These are phyloP conservation scores for Cryptus viduatorius DNA, from an alignment of 2,888 invertebrate species.

Conservation along the genomic window DNA sequence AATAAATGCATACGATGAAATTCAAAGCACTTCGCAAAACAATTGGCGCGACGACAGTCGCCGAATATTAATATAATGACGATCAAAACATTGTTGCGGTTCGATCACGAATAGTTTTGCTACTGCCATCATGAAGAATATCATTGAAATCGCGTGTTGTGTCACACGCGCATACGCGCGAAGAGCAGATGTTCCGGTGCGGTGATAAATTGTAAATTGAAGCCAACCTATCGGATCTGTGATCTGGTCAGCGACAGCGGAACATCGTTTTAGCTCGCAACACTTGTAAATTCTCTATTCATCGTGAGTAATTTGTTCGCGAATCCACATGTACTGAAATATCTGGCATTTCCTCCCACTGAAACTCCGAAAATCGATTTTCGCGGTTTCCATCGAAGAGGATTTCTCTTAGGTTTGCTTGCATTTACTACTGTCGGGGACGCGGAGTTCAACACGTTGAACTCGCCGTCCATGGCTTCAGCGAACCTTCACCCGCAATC, in stretches of 20 bases:
- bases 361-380: background rate
- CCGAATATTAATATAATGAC: no score
- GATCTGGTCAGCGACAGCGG: background rate
- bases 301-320: background rate
- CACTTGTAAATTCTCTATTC: background rate
- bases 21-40: no score
- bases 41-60: no score
- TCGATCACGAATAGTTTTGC: no score
- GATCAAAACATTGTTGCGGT: no score
- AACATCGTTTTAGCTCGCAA: background rate
- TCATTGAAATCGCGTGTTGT: no score
- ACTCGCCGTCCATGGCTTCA: background rate
- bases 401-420: background rate
- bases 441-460: background rate
- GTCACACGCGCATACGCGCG: no score
- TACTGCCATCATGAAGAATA: no score
- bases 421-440: background rate
- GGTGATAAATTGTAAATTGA: background rate
- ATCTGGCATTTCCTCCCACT: background rate
- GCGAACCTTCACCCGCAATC: background rate
- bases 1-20: background rate
- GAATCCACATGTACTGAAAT: background rate
- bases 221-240: background rate
- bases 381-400: background rate
- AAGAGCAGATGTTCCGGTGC: no score